Evolutionary conservation across 2,888 invertebrate genomes (phyloP), one percentile per base, ranked within the genome.

Genomic region (Adela reaumurella): DNA sequence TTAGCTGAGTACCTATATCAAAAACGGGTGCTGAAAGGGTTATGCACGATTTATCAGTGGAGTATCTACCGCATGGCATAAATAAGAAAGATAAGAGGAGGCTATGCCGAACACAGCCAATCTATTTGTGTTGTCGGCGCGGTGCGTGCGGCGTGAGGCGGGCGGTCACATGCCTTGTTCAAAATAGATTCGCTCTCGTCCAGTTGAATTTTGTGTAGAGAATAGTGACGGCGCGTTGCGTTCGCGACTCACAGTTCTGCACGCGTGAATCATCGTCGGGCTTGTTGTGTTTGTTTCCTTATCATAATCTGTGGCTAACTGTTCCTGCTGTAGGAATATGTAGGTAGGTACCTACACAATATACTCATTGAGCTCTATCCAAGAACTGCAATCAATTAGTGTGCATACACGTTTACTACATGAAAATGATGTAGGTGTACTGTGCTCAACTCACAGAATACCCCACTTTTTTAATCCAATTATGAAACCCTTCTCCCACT

Each of bases 141-240:
- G 8, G 35, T 14, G 35, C 35, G 35, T 35, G 24, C 24, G 35
- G 35, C 35, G 8, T 14, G 35, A 8, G 35, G 35, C 14, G 35
- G 18, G 19, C 24, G 45, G 45, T 45, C 45, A 45, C 45, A 45
- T 45, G 45, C 45, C 45, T 45, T 20, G 45, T 45, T 45, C 45
- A 45, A 45, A 45, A 45, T 45, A 45, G 45, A 45, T 19, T 20
- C 19, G 20, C 11, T 45, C 45, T 17, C 45, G 19, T 19, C n/a
- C 24, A 17, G 19, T 45, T 45, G 3, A 17, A 14, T 45, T 19
- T 14, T 35, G 35, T 14, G 5, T 5, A 24, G 24, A 10, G 6
- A 10, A 10, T 10, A 10, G 24, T 24, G 24, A 10, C 24, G 24
- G 10, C 6, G 24, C 10, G 24, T 10, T 24, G 10, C n/a, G 35